A percentile compares a stretch with the other conserved stretches of the same genome.
Evolutionary conservation across 2,888 invertebrate genomes (phyloP).

Genomic region (Steinernema hermaphroditum): DNA sequence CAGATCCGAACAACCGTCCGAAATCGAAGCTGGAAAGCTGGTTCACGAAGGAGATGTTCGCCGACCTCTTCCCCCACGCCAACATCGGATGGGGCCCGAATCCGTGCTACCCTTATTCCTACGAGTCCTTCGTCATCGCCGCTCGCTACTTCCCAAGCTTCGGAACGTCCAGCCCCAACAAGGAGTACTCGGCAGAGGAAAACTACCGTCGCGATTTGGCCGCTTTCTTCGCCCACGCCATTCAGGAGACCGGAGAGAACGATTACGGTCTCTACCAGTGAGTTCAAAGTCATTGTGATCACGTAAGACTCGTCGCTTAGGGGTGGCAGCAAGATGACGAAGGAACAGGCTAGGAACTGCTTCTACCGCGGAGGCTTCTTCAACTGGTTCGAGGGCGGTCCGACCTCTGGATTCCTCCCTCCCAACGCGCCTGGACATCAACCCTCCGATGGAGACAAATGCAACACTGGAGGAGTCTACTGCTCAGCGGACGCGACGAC

Average conservation of each 20-base stretch:
- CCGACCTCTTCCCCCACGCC: constrained; percentile 58
- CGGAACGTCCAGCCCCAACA: constrained; percentile 42
- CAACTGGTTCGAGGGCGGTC: constrained; percentile 63
- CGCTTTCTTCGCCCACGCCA: constrained; percentile 59
- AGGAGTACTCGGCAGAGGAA: constrained; percentile 51
- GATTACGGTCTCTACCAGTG: constrained; percentile 48
- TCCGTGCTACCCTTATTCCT: constrained; percentile 58
- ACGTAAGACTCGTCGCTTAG: background rate
- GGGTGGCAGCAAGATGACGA: background rate
- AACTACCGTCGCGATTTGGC: constrained; percentile 57
- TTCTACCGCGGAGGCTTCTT: constrained; percentile 63
- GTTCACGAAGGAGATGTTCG: constrained; percentile 55
- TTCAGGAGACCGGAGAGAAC: constrained; percentile 53
- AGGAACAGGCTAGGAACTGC: constrained; percentile 43
- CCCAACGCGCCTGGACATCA: constrained; percentile 46
- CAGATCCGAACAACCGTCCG: constrained; percentile 52
- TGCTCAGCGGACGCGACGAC: background rate
- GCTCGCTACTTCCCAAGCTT: constrained; percentile 53
- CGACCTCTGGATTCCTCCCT: constrained; percentile 49
- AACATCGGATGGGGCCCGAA: constrained; percentile 61
- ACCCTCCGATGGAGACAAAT: constrained; percentile 1
- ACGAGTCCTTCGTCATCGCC: constrained; percentile 59
- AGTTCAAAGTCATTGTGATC: background rate
- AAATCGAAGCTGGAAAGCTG: constrained; percentile 49
- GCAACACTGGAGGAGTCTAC: background rate